Evolutionary conservation across 2,797 vertebrate genomes (phyloP), one percentile per base, ranked within the genome.

Genomic region (Caiman crocodilus): DNA sequence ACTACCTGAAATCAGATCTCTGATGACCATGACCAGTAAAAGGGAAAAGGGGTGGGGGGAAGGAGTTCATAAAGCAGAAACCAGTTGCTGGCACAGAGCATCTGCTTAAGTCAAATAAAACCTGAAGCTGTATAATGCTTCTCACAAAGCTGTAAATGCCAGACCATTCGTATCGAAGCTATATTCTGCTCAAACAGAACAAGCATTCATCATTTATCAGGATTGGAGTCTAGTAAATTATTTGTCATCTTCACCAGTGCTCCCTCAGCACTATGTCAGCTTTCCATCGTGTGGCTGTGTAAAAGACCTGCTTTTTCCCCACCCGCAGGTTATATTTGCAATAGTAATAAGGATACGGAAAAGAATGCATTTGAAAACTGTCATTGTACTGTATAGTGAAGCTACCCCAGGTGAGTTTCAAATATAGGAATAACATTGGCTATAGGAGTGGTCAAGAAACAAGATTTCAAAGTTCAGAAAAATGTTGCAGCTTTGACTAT

Each of bases 161-260:
- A 88, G 95, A 76, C 61, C 14, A 83, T 26, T 92, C 85, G 93
- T 91, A 92, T 89, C 93, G 95, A 89, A 94, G 85, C 60, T 91
- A 79, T 86, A 89, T 94, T 92, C 94, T 92, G 92, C 92, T 95
- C 89, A 92, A 90, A 92, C 32, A 64, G 79, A 92, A 82, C 73
- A 95, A 89, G 30, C 76, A 83, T 83, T 93, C 80, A 84, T 74
- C 76, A 90, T 95, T 95, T 91, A 90, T 95, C 90, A 94, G 57
- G 28, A 91, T 18, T 14, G 86, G 65, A 90, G 28, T 6, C 69
- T 75, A 76, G 81, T 90, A 87, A 94, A 95, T 94, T 94, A 94
- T 95, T 89, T 91, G 92, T 89, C 91, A 84, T n/a, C 65, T 17
- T 88, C 18, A 30, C 56, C 57, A 76, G 26, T 63, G n/a, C 63